Base-by-base conservation (phyloP, 2,797 vertebrate species). In the Microtus californicus region DNA sequence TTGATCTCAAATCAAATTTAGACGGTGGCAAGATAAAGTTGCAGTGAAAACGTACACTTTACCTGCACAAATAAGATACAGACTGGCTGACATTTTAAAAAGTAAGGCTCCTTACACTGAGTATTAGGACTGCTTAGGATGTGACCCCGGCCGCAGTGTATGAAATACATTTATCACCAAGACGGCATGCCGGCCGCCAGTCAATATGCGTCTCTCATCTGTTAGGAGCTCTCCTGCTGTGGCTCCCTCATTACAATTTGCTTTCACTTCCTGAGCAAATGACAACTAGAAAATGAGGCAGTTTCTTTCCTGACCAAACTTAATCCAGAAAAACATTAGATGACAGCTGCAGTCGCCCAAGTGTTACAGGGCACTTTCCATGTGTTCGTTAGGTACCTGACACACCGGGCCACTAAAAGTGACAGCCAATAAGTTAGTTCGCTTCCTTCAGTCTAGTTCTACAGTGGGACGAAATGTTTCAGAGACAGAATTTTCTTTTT, bases 231-330 rank as follows among this genome's bases (percentile, higher is more conserved):
- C 96, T 97, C 98, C 98, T 76, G 98, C 98, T 98, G 98, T 69
- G 98, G 98, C 92, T 87, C 98, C 98, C 98, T 98, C 98, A 95
- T 97, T 97, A 98, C 96, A 97, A 98, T 98, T 98, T 98, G 98
- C 98, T 98, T 98, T 98, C 97, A 98, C 98, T 98, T 98, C 98
- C 98, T 97, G 98, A 97, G 97, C 97, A 98, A 98, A 98, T 97
- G 98, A 98, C 98, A 98, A 97, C 95, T 98, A 97, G 98, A 98
- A 98, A 98, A 98, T 97, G 98, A 98, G 97, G 98, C 97, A 86
- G 97, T 97, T 97, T 98, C 98, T 97, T 97, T 98, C 97, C 88
- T 67, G 63, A 90, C 95, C 74, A 67, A 97, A 98, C 98, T 98
- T 98, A 98, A 98, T 98, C 98, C 97, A 97, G 97, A 97, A 98